Conservation (phyloP, 2,888 invertebrate species). For the Choristoneura rosaceana region DNA sequence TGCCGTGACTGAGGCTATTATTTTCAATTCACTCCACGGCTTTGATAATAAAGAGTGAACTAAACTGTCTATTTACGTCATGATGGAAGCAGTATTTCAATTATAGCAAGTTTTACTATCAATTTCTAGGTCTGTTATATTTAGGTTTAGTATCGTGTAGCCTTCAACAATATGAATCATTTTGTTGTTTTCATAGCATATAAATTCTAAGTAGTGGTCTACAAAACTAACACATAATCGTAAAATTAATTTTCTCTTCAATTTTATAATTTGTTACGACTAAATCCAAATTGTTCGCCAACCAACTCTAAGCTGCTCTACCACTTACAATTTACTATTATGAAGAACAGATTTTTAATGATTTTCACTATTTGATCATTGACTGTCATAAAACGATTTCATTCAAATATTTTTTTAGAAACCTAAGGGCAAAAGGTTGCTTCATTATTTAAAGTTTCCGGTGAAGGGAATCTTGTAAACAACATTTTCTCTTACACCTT, state of each 20-base stretch:
- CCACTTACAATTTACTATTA: background rate
- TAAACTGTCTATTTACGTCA: conserved; percentile 48
- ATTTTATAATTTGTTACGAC: background rate
- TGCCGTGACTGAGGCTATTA: conserved; percentile 44
- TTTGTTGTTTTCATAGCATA: conserved; percentile 2
- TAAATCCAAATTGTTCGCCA: background rate
- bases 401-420: conserved; percentile 23
- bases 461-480: conserved; percentile 23
- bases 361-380: conserved; percentile 3
- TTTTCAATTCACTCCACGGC: conserved; percentile 59
- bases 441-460: conserved; percentile 37
- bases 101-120: conserved; percentile 31
- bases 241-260: background rate
- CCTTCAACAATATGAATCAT: background rate
- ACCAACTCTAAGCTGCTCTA: background rate
- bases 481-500: conserved; percentile 21
- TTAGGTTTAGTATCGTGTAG: conserved; percentile 7
- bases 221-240: background rate
- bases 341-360: background rate
- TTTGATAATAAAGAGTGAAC: conserved; percentile 58
- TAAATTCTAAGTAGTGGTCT: background rate
- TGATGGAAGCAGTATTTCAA: conserved; percentile 30
- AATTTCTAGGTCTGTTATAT: conserved; percentile 26
- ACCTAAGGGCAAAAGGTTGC: conserved; percentile 25
- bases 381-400: conserved; percentile 25